phyloP scores from a whole-genome alignment of 1,140 invertebrate genomes.

The Bombyx mori region DNA sequence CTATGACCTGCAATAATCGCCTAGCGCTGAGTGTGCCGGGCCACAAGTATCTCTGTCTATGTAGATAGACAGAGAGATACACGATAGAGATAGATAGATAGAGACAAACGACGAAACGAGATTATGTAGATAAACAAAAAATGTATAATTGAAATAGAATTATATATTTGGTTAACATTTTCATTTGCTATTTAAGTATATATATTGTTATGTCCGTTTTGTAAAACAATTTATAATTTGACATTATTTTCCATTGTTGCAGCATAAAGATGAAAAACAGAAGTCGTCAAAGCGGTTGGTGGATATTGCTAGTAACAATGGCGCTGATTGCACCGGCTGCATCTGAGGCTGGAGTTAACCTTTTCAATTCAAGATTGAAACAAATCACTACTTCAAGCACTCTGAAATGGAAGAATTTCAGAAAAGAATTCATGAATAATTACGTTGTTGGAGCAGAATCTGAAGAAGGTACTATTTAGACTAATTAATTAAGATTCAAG shows the following conservation, averaged over 20 bases:
- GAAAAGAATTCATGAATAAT: constrained; percentile 51
- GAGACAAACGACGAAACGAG: too few relatives aligned
- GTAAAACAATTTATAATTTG: neutral
- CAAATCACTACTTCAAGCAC: constrained; percentile 59
- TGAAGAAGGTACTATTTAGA: constrained; percentile 33
- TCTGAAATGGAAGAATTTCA: constrained; percentile 52
- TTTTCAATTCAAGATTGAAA: constrained; percentile 49
- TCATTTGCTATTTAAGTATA: too few relatives aligned
- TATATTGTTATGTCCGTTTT: neutral
- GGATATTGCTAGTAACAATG: constrained; percentile 44
- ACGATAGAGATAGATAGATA: too few relatives aligned
- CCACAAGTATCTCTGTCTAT: too few relatives aligned
- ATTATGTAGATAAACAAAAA: too few relatives aligned
- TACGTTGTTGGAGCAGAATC: constrained; percentile 51
- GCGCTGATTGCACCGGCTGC: constrained; percentile 36
- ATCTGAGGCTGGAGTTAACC: constrained; percentile 37
- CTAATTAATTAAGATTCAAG: neutral
- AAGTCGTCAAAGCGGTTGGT: constrained; percentile 50
- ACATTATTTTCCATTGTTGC: constrained; percentile 29
- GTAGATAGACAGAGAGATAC: too few relatives aligned
- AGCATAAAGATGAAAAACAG: constrained; percentile 50
- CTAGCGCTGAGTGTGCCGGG: too few relatives aligned
- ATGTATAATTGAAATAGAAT: too few relatives aligned
- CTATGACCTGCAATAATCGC: too few relatives aligned
- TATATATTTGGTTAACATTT: too few relatives aligned